These are phyloP conservation scores for Harpagoxenus sublaevis DNA, from an alignment of 2,888 invertebrate species.

Conservation along the genomic window DNA sequence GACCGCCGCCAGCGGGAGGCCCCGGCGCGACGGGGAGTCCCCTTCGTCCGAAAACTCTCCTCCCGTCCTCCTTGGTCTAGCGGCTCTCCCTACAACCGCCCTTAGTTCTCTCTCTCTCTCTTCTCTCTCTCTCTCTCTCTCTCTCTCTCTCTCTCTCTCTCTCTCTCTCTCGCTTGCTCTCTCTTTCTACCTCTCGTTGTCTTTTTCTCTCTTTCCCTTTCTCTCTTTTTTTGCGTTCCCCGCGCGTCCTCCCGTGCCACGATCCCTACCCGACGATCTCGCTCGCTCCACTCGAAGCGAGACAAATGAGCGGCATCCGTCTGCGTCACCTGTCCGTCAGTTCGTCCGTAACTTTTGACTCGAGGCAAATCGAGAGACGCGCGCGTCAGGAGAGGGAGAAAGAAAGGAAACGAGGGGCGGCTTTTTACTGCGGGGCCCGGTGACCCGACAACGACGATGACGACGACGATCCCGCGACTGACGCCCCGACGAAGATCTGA, in stretches of 20 bases:
- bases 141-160: not conserved
- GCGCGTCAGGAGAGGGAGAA: conserved; percentile 9
- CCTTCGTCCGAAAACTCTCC: conserved; percentile 82
- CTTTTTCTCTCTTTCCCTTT: conserved; percentile 49
- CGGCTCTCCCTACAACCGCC: conserved; percentile 66
- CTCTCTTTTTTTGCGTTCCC: conserved; percentile 31
- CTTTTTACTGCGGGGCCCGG: conserved; percentile 67
- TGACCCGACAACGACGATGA: conserved; percentile 68
- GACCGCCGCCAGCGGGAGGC: conserved; percentile 82
- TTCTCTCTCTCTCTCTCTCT: conserved; percentile 57
- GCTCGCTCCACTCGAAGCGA: conserved; percentile 84
- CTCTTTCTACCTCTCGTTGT: not conserved
- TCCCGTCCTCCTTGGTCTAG: conserved; percentile 72
- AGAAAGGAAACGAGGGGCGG: conserved; percentile 62
- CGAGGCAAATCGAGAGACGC: conserved; percentile 74
- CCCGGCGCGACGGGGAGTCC: conserved; percentile 80
- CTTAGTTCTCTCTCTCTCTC: conserved; percentile 16
- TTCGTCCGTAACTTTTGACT: conserved; percentile 83
- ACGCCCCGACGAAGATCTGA: conserved; percentile 17
- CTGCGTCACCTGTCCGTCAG: conserved; percentile 86
- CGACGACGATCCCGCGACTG: conserved; percentile 30
- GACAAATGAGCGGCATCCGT: conserved; percentile 86
- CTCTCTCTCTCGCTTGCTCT: too few relatives aligned
- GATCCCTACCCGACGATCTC: conserved; percentile 71
- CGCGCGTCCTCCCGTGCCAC: conserved; percentile 47